Percentiles rank a stretch among this genome's conserved stretches.
Evolutionary conservation across 2,113 vertebrate species (phyloP).

Genomic region (Gulo gulo): DNA sequence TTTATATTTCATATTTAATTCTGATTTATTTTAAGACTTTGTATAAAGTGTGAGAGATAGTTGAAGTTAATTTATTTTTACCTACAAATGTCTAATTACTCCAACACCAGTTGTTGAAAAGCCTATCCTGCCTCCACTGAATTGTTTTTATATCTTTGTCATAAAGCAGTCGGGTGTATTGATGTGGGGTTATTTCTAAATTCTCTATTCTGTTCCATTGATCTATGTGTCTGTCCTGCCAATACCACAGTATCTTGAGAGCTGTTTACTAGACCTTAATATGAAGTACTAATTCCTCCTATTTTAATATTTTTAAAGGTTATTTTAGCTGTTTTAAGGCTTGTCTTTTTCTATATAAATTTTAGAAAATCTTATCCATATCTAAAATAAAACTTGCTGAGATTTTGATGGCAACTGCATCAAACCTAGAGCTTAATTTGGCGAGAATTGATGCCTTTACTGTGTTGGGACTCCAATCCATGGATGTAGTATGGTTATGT

Average conservation of each 20-base stretch:
- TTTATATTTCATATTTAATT: too few species aligned
- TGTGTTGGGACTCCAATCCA: background rate
- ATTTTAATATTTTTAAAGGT: background rate
- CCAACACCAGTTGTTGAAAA: too few species aligned
- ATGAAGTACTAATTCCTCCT: background rate
- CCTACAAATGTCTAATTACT: too few species aligned
- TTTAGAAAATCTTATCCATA: background rate
- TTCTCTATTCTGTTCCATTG: background rate
- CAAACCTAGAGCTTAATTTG: background rate
- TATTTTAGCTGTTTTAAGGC: background rate
- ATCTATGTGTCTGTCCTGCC: background rate
- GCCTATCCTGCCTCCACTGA: too few species aligned
- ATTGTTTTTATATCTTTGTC: too few species aligned
- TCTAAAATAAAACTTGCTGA: background rate
- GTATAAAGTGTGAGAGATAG: too few species aligned
- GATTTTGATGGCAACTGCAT: background rate
- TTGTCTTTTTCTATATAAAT: background rate
- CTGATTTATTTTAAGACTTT: too few species aligned
- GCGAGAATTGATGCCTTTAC: background rate
- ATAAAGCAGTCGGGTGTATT: background rate
- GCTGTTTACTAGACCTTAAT: background rate
- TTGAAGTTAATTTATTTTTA: too few species aligned
- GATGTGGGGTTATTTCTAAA: background rate
- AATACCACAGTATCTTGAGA: background rate
- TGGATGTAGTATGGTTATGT: background rate